These are phyloP conservation scores for Platichthys stellatus DNA, from an alignment of 2,113 vertebrate genomes.

Conservation along the genomic window DNA sequence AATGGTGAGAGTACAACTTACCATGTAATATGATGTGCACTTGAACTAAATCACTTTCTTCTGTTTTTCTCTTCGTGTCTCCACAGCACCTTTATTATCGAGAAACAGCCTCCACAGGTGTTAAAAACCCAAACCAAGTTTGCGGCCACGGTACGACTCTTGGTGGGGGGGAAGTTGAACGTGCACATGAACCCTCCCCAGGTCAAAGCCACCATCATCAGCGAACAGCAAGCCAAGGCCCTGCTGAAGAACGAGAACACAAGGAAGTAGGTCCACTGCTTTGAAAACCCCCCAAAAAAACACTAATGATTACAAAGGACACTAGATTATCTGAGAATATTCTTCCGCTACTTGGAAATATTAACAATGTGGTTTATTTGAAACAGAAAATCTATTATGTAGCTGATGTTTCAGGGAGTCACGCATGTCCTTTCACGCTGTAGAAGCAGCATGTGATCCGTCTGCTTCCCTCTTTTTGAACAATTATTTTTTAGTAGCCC, in stretches of 20 bases:
- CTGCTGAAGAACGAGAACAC: conserved; percentile 93
- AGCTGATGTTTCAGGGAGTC: not conserved
- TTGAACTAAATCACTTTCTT: not conserved
- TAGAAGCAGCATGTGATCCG: not conserved
- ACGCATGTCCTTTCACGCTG: not conserved
- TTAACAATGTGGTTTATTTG: not conserved
- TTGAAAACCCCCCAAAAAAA: not conserved
- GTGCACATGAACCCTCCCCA: conserved; percentile 99
- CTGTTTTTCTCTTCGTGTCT: conserved; percentile 19
- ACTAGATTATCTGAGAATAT: not conserved
- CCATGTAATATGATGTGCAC: too few relatives aligned
- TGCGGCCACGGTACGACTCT: conserved; percentile 92
- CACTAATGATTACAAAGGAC: not conserved
- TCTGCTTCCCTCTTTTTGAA: not conserved
- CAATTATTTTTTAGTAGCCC: not conserved
- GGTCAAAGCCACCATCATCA: conserved; percentile 98
- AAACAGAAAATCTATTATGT: not conserved
- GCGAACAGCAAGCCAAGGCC: conserved; percentile 93
- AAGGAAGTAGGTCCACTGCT: conserved; percentile 84
- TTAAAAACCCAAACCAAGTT: conserved; percentile 98
- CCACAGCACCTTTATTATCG: conserved; percentile 96
- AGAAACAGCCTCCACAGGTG: conserved; percentile 98
- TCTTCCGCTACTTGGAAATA: not conserved
- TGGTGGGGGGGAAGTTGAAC: conserved; percentile 96
- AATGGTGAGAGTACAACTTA: too few relatives aligned